Base-by-base conservation (phyloP, 2,113 vertebrate species). In the Charadrius vociferus region DNA sequence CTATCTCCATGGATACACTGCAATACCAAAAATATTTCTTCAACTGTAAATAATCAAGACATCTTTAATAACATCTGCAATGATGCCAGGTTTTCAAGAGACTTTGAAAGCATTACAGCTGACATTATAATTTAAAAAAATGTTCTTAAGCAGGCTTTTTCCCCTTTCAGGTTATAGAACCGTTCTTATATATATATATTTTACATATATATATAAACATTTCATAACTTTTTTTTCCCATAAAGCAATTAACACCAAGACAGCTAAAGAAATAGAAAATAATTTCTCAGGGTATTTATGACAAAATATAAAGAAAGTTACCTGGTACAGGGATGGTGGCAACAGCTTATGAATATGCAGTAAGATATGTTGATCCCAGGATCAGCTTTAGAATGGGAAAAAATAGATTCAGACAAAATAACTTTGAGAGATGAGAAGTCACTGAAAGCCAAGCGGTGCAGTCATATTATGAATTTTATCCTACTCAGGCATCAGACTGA, bases 371-470 rank as follows among this genome's bases (percentile, higher is more conserved):
- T 81, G 94, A 93, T 95, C 88, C 93, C 90, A 2, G 80, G 95
- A 95, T 88, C 91, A 66, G 95, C 96, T 97, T 97, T 93, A 84
- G 67, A 87, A 96, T 86, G 39, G 92, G 77, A 93, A 93, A 85
- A 95, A 71, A 88, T 0, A 4, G 19, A 82, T 87, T 90, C 20
- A 95, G 84, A 81, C 18, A 90, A 71, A 70, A 49, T 15, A 72
- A 45, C 14, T 29, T 14, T 49, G 70, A 84, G 59, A 86, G 19
- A 47, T 26, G 34, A 65, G 37, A 81, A 88, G 61, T 53, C 84
- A 58, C 30, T 11, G 18, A 74, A 83, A 92, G 47, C 36, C 39
- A 78, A 70, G 78, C 2, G 1, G 53, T 17, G 10, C 61, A 27
- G 79, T 43, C 29, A 20, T 13, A 55, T 8, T 37, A 36, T 0